Evolutionary conservation across 2,888 invertebrate species (phyloP), one percentile per base, ranked within the genome.

Genomic region (Eremobia ochroleuca): DNA sequence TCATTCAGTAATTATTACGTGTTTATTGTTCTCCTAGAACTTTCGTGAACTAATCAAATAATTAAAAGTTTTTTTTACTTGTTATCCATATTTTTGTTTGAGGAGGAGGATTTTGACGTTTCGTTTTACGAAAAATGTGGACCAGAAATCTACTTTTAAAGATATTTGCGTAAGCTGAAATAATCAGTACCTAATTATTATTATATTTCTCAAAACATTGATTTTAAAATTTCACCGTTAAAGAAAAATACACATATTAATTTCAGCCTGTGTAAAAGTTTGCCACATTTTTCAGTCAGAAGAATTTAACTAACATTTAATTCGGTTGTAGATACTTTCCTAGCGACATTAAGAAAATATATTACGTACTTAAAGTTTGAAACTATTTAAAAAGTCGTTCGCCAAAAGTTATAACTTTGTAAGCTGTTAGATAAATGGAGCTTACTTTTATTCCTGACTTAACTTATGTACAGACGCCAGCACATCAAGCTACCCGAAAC

Each of bases 321-420:
- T 77, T 59, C 8, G 15, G 1, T 13, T 52, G 18, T 21, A 43
- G 8, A 79, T 52, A 9, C 18, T 62, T 76, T 76, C 31, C 34
- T 25, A 25, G 28, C 11, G n/a, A 31, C 37, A 40, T 79, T 61
- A 62, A 21, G 52, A 72, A 55, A 80, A 78, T 55, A 37, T 62
- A 71, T 64, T 31, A 25, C n/a, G 18, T n/a, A 62, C 66, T 46
- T 55, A 25, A 66, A 81, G 34, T 59, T 49, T 67, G 0, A 59
- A 81, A 82, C 78, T 77, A 43, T 64, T 72, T 34, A 62, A 31
- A 72, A 62, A 52, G 73, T 72, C 73, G 43, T 82, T 72, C n/a
- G 21, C 49, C 37, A 58, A 15, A 81, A 72, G 46, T 52, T 34
- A 61, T 52, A 55, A 46, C 55, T n/a, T 71, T 80, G 37, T 62